Conservation (phyloP, 2,797 vertebrate genomes). For the Austrolebias charrua region DNA sequence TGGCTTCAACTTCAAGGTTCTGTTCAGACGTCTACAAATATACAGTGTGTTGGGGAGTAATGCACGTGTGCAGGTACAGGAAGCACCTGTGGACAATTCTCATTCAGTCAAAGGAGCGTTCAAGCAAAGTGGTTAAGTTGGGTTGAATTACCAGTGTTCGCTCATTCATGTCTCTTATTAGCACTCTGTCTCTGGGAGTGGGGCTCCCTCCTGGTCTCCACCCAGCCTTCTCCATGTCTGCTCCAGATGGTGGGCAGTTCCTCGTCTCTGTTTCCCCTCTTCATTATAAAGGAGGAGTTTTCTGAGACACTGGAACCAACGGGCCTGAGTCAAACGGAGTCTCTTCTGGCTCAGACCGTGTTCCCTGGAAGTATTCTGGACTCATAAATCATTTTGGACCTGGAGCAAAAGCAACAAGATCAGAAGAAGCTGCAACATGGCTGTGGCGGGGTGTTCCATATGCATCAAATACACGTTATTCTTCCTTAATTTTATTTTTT, state of each 20-base stretch:
- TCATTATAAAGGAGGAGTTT: constrained; percentile 71
- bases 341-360: constrained; percentile 40
- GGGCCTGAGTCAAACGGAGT: constrained; percentile 35
- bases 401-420: constrained; percentile 34
- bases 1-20: too few relatives aligned
- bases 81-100: too few relatives aligned
- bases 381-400: constrained; percentile 30
- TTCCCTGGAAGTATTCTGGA: constrained; percentile 43
- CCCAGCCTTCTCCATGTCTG: constrained; percentile 27
- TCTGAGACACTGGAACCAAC: constrained; percentile 27
- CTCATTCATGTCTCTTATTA: too few relatives aligned
- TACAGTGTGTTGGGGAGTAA: too few relatives aligned
- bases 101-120: too few relatives aligned
- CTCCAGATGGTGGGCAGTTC: constrained; percentile 61
- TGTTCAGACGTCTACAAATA: too few relatives aligned
- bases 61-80: too few relatives aligned
- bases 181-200: not conserved
- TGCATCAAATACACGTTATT: constrained; percentile 79
- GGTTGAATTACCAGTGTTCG: too few relatives aligned
- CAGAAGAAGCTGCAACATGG: constrained; percentile 57
- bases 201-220: not conserved
- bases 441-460: constrained; percentile 71
- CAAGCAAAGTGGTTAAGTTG: too few relatives aligned
- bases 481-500: constrained; percentile 89
- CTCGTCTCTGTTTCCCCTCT: constrained; percentile 69